These are phyloP conservation scores for Lagorchestes hirsutus DNA, from an alignment of 2,797 vertebrate genomes.

Conservation along the genomic window DNA sequence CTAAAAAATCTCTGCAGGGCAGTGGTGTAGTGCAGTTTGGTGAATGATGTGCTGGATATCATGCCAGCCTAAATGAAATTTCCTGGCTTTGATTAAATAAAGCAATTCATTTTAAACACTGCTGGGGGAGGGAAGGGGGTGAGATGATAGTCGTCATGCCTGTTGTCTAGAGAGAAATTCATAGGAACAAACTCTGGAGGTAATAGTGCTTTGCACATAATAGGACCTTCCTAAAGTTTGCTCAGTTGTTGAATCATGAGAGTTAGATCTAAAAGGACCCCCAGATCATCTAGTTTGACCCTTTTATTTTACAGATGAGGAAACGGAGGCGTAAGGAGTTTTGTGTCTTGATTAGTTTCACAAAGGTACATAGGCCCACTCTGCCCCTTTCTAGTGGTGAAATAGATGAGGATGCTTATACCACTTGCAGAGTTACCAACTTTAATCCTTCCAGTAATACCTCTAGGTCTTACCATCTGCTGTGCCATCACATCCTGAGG, in stretches of 20 bases:
- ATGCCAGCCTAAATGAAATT: slow-evolving; percentile 46
- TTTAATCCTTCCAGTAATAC: neutral
- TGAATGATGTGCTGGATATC: slow-evolving; percentile 12
- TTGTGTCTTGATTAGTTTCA: neutral
- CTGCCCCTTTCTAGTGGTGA: neutral
- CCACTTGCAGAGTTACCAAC: neutral
- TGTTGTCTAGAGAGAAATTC: slow-evolving; percentile 56
- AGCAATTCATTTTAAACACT: slow-evolving; percentile 53
- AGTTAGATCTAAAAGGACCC: neutral
- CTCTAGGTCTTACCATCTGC: neutral
- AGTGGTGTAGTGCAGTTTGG: neutral
- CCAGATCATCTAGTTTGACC: neutral
- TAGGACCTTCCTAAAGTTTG: neutral
- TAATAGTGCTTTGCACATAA: neutral
- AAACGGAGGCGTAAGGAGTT: neutral
- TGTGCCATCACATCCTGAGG: neutral
- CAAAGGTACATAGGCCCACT: neutral
- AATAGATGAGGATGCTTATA: neutral
- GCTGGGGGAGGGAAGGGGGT: neutral
- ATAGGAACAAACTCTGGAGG: neutral
- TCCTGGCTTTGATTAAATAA: slow-evolving; percentile 51
- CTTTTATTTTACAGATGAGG: neutral
- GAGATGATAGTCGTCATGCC: neutral
- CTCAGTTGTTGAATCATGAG: neutral
- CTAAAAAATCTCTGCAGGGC: slow-evolving; percentile 14